Conservation (phyloP, 2,888 invertebrate genomes). For the Mechanitis messenoides region DNA sequence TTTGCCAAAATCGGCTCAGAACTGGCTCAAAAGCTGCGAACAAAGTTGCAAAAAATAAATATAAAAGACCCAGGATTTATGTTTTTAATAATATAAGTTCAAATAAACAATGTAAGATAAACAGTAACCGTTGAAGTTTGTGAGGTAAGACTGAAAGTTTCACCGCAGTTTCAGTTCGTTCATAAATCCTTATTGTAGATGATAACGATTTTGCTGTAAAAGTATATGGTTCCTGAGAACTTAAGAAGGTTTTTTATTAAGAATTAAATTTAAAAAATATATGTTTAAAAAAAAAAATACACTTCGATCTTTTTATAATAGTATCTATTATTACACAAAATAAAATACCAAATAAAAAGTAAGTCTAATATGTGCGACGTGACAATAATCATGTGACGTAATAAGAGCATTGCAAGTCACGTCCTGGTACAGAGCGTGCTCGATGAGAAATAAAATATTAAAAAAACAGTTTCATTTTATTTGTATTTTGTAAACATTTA, state of each 20-base stretch:
- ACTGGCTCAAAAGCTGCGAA: too few relatives aligned
- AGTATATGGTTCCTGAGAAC: too few relatives aligned
- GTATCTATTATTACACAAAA: background rate
- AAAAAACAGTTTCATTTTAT: too few relatives aligned
- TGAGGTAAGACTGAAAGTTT: constrained; percentile 19
- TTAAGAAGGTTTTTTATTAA: too few relatives aligned
- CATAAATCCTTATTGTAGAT: constrained; percentile 26
- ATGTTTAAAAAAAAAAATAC: too few relatives aligned
- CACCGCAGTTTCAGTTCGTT: constrained; percentile 24
- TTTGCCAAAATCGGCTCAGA: too few relatives aligned
- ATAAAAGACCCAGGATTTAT: too few relatives aligned
- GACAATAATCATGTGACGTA: constrained; percentile 1
- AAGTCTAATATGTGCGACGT: background rate
- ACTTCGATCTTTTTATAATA: too few relatives aligned
- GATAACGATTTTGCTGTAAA: constrained; percentile 13
- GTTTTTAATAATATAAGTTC: too few relatives aligned
- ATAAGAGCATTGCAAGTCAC: background rate
- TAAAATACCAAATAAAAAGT: background rate
- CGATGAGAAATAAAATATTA: background rate
- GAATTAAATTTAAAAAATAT: too few relatives aligned
- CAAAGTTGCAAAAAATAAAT: too few relatives aligned
- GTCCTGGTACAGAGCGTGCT: background rate
- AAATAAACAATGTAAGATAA: background rate
- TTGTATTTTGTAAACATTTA: too few relatives aligned
- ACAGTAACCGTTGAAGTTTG: background rate